Evolutionary conservation across 2,113 vertebrate species (phyloP), one percentile per base, ranked within the genome.

Genomic region (Pungitius pungitius): DNA sequence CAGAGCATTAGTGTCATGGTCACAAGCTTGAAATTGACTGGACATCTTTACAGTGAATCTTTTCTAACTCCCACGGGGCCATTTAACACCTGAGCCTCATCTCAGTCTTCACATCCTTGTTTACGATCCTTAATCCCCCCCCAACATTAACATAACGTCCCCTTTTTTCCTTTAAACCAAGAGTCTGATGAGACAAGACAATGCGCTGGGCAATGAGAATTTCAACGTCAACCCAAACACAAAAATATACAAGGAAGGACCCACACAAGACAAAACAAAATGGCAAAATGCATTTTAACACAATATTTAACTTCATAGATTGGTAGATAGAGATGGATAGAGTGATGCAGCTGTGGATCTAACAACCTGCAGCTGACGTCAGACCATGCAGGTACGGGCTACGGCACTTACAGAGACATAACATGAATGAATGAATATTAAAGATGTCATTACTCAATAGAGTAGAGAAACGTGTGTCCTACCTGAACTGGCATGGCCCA

Each of bases 401-500:
- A 14, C 20, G 10, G 20, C 17, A 0, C 26, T 39, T 18, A 27
- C 17, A 6, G 26, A 71, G n/a, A 45, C 13, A 52, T 66, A 15
- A 59, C 35, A 51, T 14, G 18, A 11, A 11, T 1, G n/a, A n/a
- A 0, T 4, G 1, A 6, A n/a, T n/a, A n/a, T n/a, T n/a, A 13
- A 30, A 9, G 1, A 62, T 18, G 3, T n/a, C 9, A 58, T 8
- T 56, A 49, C 1, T 55, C 8, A 14, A 47, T 20, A 22, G 22
- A 72, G 42, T 6, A 47, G 17, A 27, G n/a, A 39, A n/a, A 6
- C 2, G 17, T 35, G 17, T 6, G 56, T 42, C 88, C 90, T 93
- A 99, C 98, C 95, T 99, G 97, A 1, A 97, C 94, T 40, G 98
- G 98, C 97, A 99, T 99, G 47, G 97, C 97, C 95, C 97, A 99